Conservation (phyloP, 2,888 invertebrate genomes). For the Cenopis cana region DNA sequence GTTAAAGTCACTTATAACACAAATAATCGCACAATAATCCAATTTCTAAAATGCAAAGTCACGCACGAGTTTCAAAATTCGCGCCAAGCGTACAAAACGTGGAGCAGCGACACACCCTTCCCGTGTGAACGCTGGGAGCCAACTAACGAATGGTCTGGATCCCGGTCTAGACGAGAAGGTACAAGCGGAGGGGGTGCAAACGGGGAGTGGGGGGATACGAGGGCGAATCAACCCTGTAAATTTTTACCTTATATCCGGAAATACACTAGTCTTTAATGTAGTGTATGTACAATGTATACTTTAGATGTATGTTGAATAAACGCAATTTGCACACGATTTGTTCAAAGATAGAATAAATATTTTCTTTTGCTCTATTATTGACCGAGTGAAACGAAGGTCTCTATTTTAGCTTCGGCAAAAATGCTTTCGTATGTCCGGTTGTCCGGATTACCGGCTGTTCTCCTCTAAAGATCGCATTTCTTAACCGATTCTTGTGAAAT, state of each 20-base stretch:
- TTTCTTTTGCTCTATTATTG: not conserved
- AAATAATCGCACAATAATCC: conserved; percentile 53
- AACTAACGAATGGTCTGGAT: conserved; percentile 66
- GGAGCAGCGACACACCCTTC: conserved; percentile 57
- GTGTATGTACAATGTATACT: not conserved
- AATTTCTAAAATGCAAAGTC: conserved; percentile 47
- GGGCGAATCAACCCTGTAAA: conserved; percentile 70
- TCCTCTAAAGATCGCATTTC: too few relatives aligned
- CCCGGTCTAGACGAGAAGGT: conserved; percentile 74
- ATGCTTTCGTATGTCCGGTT: too few relatives aligned
- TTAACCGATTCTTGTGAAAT: too few relatives aligned
- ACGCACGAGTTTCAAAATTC: conserved; percentile 65
- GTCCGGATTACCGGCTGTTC: too few relatives aligned
- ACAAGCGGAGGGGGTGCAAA: conserved; percentile 51
- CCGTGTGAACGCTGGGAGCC: conserved; percentile 58
- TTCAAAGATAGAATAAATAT: not conserved
- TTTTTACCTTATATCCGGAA: conserved; percentile 65
- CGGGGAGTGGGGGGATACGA: conserved; percentile 52
- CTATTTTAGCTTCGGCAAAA: too few relatives aligned
- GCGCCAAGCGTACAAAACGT: conserved; percentile 58
- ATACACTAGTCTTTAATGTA: conserved; percentile 55
- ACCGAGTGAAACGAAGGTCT: too few relatives aligned
- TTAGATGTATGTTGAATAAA: not conserved
- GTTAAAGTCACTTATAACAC: conserved; percentile 52
- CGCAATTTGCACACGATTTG: not conserved